phyloP scores from a whole-genome alignment of 2,888 invertebrate genomes.

The Lasius platythorax region DNA sequence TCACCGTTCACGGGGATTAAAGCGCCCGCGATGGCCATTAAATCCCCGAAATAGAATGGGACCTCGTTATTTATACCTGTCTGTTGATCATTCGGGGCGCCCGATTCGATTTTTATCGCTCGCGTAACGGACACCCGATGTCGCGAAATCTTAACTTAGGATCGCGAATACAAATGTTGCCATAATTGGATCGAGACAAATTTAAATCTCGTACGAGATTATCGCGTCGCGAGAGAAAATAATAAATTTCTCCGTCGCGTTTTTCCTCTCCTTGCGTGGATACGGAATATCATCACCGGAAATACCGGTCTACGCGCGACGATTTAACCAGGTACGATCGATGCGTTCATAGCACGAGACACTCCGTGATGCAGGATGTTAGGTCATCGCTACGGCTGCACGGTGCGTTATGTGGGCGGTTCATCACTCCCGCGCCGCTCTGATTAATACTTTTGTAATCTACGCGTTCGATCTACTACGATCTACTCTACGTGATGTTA shows the following conservation, averaged over 20 bases:
- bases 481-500: constrained; percentile 19
- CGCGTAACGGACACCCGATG: background rate
- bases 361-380: constrained; percentile 74
- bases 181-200: constrained; percentile 19
- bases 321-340: constrained; percentile 36
- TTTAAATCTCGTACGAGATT: background rate
- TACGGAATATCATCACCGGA: background rate
- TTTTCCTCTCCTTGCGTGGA: background rate
- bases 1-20: constrained; percentile 61
- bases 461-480: constrained; percentile 68
- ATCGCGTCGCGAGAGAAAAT: background rate
- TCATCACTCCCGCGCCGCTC: constrained; percentile 66
- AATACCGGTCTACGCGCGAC: background rate
- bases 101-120: constrained; percentile 7
- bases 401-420: constrained; percentile 70
- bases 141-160: constrained; percentile 2
- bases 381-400: constrained; percentile 70
- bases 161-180: background rate
- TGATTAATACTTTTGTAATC: constrained; percentile 74
- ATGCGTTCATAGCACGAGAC: constrained; percentile 57
- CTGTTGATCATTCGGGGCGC: background rate
- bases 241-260: background rate
- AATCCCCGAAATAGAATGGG: constrained; percentile 78
- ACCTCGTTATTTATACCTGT: constrained; percentile 44
- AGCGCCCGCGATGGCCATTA: constrained; percentile 69